A percentile compares a stretch with the other conserved stretches of the same genome.
These are phyloP conservation scores for Callocephalon fimbriatum DNA, from an alignment of 2,113 vertebrate species.

Conservation along the genomic window DNA sequence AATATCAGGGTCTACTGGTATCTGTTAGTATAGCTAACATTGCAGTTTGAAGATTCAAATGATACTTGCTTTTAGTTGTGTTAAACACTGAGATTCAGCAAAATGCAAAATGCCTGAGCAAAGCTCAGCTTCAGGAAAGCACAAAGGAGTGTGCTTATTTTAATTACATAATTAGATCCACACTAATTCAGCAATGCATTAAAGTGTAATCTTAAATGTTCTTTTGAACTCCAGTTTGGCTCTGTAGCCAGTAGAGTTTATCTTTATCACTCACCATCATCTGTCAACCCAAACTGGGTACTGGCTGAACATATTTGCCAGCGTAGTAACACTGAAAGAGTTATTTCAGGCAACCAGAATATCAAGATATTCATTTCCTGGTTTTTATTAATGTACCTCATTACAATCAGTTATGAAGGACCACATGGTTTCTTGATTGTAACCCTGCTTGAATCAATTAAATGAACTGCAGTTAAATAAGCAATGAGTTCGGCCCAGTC, in stretches of 20 bases:
- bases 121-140: neutral
- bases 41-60: neutral
- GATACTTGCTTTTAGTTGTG: neutral
- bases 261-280: conserved; percentile 15
- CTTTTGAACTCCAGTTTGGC: conserved; percentile 30
- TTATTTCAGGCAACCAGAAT: conserved; percentile 15
- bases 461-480: neutral
- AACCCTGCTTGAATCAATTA: conserved; percentile 8
- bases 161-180: conserved; percentile 41
- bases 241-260: conserved; percentile 1
- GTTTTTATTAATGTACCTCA: conserved; percentile 1
- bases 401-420: neutral
- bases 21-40: neutral
- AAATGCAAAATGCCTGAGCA: neutral
- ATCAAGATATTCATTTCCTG: conserved; percentile 14
- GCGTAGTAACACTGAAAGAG: neutral
- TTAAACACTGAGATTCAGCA: neutral
- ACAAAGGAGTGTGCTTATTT: conserved; percentile 15
- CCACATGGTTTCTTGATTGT: neutral
- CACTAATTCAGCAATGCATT: conserved; percentile 21
- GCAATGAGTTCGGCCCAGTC: neutral
- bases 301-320: neutral
- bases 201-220: neutral
- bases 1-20: neutral
- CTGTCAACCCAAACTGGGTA: neutral